Percentiles rank a stretch among this genome's conserved stretches.
These are phyloP conservation scores for Astreopora myriophthalma DNA, from an alignment of 64 coral and sea anemone species.

Conservation along the genomic window DNA sequence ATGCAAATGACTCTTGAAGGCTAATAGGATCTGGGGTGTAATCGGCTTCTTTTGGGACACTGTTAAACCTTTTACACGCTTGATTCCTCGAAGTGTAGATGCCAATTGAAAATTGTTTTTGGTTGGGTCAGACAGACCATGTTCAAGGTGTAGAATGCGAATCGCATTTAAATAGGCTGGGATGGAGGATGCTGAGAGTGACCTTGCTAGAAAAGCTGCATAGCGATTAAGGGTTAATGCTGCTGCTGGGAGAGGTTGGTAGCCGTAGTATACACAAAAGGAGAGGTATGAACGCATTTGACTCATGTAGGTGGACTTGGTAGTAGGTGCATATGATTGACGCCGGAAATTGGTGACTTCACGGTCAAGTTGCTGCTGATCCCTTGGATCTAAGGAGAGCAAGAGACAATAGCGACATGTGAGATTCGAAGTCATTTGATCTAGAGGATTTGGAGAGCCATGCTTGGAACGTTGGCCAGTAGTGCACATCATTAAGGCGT, in stretches of 20 bases:
- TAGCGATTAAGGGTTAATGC: neutral
- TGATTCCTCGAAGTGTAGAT: neutral
- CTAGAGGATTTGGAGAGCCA: neutral
- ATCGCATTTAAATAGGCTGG: neutral
- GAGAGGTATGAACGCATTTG: neutral
- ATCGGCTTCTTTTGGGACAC: neutral
- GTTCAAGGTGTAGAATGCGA: neutral
- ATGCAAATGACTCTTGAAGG: neutral
- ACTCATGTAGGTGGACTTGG: neutral
- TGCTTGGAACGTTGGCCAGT: conserved; percentile 14
- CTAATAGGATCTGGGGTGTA: neutral
- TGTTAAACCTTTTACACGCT: neutral
- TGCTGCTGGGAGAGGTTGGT: neutral
- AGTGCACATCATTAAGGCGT: neutral
- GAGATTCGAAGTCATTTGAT: neutral
- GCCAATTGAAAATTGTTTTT: neutral
- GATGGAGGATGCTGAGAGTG: neutral
- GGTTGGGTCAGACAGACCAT: neutral
- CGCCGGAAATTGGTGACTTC: neutral
- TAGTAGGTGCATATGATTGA: neutral
- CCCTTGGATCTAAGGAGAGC: conserved; percentile 24
- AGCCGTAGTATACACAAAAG: neutral
- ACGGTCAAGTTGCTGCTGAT: neutral
- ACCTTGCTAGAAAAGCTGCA: neutral
- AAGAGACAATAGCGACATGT: conserved; percentile 6